Base-by-base conservation (phyloP, 1,140 invertebrate species). In the Drosophila kepulauana region DNA sequence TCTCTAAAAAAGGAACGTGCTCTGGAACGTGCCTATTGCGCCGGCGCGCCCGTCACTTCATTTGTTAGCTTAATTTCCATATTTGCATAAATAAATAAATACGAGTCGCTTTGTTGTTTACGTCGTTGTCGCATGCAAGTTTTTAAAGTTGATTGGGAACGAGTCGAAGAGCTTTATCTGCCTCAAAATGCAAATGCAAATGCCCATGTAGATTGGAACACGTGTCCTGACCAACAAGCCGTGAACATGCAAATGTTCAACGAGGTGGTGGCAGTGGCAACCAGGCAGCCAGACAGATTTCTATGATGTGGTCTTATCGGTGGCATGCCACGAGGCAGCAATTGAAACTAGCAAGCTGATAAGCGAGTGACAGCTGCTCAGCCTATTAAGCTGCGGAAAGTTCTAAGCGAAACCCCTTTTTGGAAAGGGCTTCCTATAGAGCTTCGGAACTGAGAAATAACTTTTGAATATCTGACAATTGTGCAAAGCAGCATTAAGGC, bases 161-260 rank as follows among this genome's bases (percentile, higher is more conserved):
- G 20, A 68, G 62, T 59, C 52, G 70, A 54, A 54, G 59, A 88
- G 84, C 84, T 88, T 88, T 87, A 79, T 65, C 74, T 76, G 41
- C 67, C 51, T 54, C 75, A 80, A 38, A 25, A 38, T 38, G 35
- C 35, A 38, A 43, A 43, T 85, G 81, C 69, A 74, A 85, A 85
- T 84, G 33, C 45, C 58, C 43, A 54, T 57, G 52, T 57, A 46
- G 48, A 41, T 28, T 35, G 68, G 68, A 65, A 80, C 84, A 82
- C 81, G 84, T 84, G 78, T 78, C 75, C 45, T 69, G 70, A 33
- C 74, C 85, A 87, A 73, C 80, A 82, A 79, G 77, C 84, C 80
- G 80, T 88, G 71, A 88, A 84, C 78, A 82, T 75, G 74, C 74
- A 76, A 76, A 76, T 76, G 68, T 49, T 35, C 45, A 38, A 5